Evolutionary conservation across 2,888 invertebrate species (phyloP), one percentile per base, ranked within the genome.

Genomic region (Phortica okadai): DNA sequence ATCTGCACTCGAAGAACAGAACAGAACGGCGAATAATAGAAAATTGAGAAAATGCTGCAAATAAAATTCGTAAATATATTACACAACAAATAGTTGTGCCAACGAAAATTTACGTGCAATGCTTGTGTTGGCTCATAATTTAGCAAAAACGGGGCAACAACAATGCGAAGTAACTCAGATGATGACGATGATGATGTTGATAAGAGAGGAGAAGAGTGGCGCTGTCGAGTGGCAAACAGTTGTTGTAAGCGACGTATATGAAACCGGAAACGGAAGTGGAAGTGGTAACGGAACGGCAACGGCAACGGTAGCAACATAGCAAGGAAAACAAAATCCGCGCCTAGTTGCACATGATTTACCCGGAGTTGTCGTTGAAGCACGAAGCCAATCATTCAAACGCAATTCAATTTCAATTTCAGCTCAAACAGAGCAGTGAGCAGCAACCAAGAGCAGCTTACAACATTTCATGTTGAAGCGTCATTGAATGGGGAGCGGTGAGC

Each of bases 331-430:
- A 62, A 74, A 50, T 50, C 45, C 64, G 64, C 59, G 67, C 33
- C 75, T 78, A 75, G 78, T 70, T 79, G 80, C 82, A 81, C 86
- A 87, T 80, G 87, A 88, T 87, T 88, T 84, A 81, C 80, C 79
- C 85, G 81, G 72, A 88, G 81, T 84, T 86, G 85, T 87, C 88
- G 87, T 80, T 88, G 84, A 86, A 85, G 85, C 83, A 84, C 84
- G 86, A 85, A 89, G 83, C 87, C 90, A 89, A 90, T 89, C 89
- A 89, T 89, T 90, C 82, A 64, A 64, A 64, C 64, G 87, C 85
- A 88, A 90, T 90, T 88, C 87, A 85, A 89, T 89, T 89, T 88
- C 87, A 86, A 82, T 86, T 89, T 84, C 81, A 81, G 87, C 84
- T 80, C 77, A 84, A 82, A 84, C 82, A 73, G 76, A 4, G 33